Evolutionary conservation across 2,888 invertebrate genomes (phyloP), one percentile per base, ranked within the genome.

Genomic region (Lochmaea crataegi): DNA sequence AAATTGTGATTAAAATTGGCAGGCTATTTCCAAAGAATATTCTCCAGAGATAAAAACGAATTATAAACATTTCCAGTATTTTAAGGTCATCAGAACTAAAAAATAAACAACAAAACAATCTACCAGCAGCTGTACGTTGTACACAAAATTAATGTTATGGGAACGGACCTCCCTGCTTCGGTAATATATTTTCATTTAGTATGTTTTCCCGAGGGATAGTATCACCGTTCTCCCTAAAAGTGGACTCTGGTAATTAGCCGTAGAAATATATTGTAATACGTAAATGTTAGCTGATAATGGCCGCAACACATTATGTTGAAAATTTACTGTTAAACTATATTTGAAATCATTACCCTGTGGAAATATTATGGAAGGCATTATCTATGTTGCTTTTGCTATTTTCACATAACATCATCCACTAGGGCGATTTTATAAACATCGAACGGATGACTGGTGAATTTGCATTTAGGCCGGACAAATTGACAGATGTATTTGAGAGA

Each of bases 161-260:
- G 65, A 51, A 64, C 56, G 60, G n/a, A 61, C 64, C 69, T 11
- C 45, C 58, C 45, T 58, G 61, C 69, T 42, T 18, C 51, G 45
- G 56, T 66, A 58, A 70, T 73, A 70, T 18, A 73, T 73, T 73
- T 73, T 65, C 70, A 73, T 73, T 65, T 65, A 61, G 60, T 26
- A 58, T 56, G 66, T 73, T 70, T 22, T 68, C 73, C 73, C 65
- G 41, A 61, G 60, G 66, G 70, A 12, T 7, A 42, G 41, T 51
- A n/a, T 45, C 2, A 12, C 16, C 41, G 66, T 53, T 41, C 58
- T 63, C 56, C 63, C 61, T 56, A 42, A 58, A 48, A 65, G 58
- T 45, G 32, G 16, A 58, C 38, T 57, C 18, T 16, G 26, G 22
- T 18, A 60, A 56, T 72, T 66, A 58, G 38, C 32, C 41, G 26